Conservation (phyloP, 2,113 vertebrate species). For the Odocoileus virginianus region DNA sequence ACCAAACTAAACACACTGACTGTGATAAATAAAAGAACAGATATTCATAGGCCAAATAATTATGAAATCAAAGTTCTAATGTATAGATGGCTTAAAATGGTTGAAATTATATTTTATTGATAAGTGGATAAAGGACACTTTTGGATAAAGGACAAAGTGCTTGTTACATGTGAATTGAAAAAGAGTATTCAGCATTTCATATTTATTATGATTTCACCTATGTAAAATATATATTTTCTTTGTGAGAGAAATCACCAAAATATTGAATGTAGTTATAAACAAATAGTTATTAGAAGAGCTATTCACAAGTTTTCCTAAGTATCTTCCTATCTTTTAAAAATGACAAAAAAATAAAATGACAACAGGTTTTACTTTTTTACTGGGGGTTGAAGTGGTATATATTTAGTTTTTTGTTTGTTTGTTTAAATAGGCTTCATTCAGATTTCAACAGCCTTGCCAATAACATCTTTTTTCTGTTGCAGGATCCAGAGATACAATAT, state of each 20-base stretch:
- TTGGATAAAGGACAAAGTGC: neutral
- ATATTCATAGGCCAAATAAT: neutral
- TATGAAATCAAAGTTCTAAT: neutral
- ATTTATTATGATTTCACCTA: neutral
- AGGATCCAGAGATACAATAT: neutral
- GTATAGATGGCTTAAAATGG: neutral
- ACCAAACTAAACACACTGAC: neutral
- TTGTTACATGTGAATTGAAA: neutral
- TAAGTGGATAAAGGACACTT: neutral
- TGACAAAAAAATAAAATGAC: neutral
- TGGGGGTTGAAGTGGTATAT: neutral
- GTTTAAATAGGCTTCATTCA: neutral
- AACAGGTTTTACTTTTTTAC: neutral
- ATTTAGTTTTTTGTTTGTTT: neutral
- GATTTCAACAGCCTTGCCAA: neutral
- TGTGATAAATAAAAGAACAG: neutral
- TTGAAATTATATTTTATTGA: neutral
- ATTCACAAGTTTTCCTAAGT: neutral
- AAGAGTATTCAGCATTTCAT: neutral
- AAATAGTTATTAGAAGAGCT: neutral
- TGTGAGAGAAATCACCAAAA: neutral
- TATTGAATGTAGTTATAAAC: neutral
- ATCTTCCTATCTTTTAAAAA: neutral
- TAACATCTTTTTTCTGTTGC: neutral
- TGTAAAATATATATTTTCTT: neutral